Conservation (phyloP, 2,888 invertebrate genomes). For the Caenorhabditis drosophilae region DNA sequence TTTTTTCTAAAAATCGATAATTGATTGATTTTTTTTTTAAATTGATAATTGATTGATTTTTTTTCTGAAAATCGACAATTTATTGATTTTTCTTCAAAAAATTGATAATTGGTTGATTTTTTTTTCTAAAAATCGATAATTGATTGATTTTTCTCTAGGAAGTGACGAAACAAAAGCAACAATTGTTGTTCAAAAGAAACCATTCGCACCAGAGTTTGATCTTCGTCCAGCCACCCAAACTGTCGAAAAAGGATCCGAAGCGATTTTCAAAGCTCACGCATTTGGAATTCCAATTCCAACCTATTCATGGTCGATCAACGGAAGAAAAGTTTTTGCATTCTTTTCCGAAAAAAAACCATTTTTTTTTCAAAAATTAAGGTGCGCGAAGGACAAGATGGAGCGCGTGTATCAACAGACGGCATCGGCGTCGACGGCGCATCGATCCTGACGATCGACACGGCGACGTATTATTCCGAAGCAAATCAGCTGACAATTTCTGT, state of each 20-base stretch:
- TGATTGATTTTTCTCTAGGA: too few relatives aligned
- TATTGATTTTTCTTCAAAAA: too few relatives aligned
- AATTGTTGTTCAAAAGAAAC: constrained; percentile 39
- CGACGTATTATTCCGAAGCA: constrained; percentile 36
- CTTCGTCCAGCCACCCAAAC: constrained; percentile 44
- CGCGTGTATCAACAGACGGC: constrained; percentile 40
- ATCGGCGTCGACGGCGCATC: constrained; percentile 48
- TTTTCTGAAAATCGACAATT: too few relatives aligned
- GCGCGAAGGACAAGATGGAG: constrained; percentile 58
- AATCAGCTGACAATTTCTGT: constrained; percentile 52
- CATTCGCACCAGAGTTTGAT: constrained; percentile 47
- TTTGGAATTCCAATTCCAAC: constrained; percentile 58
- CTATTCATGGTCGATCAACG: constrained; percentile 61
- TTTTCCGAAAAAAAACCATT: too few relatives aligned
- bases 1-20: too few relatives aligned
- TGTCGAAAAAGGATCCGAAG: constrained; percentile 57
- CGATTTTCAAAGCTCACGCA: constrained; percentile 61
- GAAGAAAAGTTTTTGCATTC: constrained; percentile 43
- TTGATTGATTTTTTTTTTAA: too few relatives aligned
- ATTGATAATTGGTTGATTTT: too few relatives aligned
- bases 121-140: too few relatives aligned
- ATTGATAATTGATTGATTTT: too few relatives aligned
- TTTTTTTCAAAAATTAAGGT: constrained; percentile 44
- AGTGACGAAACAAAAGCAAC: constrained; percentile 28
- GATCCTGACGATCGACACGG: constrained; percentile 55